A percentile compares a stretch with the other conserved stretches of the same genome.
These are phyloP conservation scores for Oreochromis mossambicus DNA, from an alignment of 2,797 vertebrate species.

Conservation along the genomic window DNA sequence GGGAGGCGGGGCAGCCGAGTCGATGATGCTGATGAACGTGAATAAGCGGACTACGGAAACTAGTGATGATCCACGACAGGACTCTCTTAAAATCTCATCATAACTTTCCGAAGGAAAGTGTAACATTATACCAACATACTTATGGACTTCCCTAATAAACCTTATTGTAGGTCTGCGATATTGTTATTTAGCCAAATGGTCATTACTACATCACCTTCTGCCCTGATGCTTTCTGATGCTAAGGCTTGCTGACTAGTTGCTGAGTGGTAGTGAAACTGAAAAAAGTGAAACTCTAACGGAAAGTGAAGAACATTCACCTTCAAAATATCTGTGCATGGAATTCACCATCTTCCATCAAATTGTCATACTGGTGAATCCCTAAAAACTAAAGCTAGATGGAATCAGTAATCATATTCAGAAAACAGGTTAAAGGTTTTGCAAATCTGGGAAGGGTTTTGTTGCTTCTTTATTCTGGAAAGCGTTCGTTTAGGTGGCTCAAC, in stretches of 20 bases:
- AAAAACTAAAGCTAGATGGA: not conserved
- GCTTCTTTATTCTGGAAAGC: not conserved
- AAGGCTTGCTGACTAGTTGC: not conserved
- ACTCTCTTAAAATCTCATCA: not conserved
- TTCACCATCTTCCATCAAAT: not conserved
- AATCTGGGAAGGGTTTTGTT: not conserved
- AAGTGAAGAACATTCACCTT: not conserved
- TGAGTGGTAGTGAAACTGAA: accelerated
- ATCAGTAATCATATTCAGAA: not conserved
- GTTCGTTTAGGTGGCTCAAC: not conserved
- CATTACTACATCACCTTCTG: not conserved
- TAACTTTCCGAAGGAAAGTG: not conserved
- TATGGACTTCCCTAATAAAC: not conserved
- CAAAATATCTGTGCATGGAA: not conserved
- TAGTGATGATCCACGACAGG: not conserved
- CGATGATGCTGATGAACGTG: not conserved
- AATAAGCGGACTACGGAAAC: not conserved
- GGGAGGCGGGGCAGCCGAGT: not conserved
- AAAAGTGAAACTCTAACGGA: not conserved
- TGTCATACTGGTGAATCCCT: accelerated
- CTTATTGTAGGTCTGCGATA: not conserved
- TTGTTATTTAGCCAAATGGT: not conserved
- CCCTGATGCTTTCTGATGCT: not conserved
- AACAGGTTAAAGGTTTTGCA: accelerated
- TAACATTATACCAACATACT: not conserved